phyloP scores from a whole-genome alignment of 2,797 vertebrate genomes.

The Delichon dasypus region DNA sequence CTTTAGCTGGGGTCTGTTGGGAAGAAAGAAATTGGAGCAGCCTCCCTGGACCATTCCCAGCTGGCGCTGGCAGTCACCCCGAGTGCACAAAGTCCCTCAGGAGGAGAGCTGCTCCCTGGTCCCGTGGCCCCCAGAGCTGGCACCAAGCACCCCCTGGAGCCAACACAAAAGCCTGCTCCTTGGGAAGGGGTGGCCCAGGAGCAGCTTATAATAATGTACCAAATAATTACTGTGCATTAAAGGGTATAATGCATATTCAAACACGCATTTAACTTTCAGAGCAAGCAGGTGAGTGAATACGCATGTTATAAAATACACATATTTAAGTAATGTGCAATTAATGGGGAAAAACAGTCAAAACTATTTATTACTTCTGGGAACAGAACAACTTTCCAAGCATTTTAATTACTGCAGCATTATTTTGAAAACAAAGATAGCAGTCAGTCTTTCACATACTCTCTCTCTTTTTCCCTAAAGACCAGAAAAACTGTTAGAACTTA shows the following conservation, averaged over 20 bases:
- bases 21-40: fast-evolving
- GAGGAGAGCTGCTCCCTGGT: fast-evolving
- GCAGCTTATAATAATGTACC: neutral
- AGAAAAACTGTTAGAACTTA: neutral
- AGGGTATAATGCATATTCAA: slow-evolving; percentile 46
- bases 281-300: slow-evolving; percentile 65
- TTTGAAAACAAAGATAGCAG: slow-evolving; percentile 21
- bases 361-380: slow-evolving; percentile 57
- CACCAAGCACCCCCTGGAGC: fast-evolving
- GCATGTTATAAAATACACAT: slow-evolving; percentile 51
- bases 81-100: fast-evolving
- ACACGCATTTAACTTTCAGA: slow-evolving; percentile 28
- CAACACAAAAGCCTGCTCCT: neutral
- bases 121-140: fast-evolving
- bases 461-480: neutral
- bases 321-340: slow-evolving; percentile 71
- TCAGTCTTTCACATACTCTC: neutral
- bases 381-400: slow-evolving; percentile 22
- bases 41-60: neutral
- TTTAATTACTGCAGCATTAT: slow-evolving; percentile 41
- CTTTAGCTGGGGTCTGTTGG: neutral
- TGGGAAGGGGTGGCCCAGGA: neutral
- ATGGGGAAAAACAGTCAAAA: slow-evolving; percentile 63
- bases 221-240: slow-evolving; percentile 41
- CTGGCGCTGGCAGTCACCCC: neutral